Base-by-base conservation (phyloP, 2,797 vertebrate species). In the Schizothorax lantsangensis region DNA sequence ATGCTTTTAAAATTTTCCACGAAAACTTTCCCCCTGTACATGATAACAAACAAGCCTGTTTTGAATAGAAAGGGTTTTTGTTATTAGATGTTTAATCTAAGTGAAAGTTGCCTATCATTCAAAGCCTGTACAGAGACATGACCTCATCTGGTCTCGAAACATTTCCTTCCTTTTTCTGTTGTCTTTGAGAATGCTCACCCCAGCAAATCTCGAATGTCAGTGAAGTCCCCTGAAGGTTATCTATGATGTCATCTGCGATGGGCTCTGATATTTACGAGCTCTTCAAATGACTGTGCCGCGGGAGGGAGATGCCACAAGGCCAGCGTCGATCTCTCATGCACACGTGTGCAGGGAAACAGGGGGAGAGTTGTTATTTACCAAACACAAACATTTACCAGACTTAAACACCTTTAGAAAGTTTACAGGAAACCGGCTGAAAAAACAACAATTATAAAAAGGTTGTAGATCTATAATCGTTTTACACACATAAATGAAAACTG, bases 221-320 rank as follows among this genome's bases (percentile, higher is more conserved):
- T 84, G 71, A 86, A 86, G 85, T 87, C 81, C 85, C 88, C 77
- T 19, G 30, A 17, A 62, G 81, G 86, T 81, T 87, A 77, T 84
- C 47, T 81, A 62, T 84, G 59, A 87, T 84, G 82, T 89, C 81
- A 86, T 66, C 73, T 43, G 68, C 38, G 38, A 73, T 78, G 38
- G 74, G 62, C 85, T 85, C 68, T 84, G 69, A 86, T 84, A 89
- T 86, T 71, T 86, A 54, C 15, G 0, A 64, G 78, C 30, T 89
- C 81, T 62, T 54, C 38, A 74, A 84, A 89, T 89, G 85, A 88
- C 88, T 88, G 77, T 86, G 57, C 57, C 79, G 59, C 79, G 5
- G 81, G 54, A 84, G 88, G 87, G 84, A 88, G 81, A 84, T 86
- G 85, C 88, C 81, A 81, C 85, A 86, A 40, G 30, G 36, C 69